Evolutionary conservation across 2,113 vertebrate genomes (phyloP), one percentile per base, ranked within the genome.

Genomic region (Haemorhous mexicanus): DNA sequence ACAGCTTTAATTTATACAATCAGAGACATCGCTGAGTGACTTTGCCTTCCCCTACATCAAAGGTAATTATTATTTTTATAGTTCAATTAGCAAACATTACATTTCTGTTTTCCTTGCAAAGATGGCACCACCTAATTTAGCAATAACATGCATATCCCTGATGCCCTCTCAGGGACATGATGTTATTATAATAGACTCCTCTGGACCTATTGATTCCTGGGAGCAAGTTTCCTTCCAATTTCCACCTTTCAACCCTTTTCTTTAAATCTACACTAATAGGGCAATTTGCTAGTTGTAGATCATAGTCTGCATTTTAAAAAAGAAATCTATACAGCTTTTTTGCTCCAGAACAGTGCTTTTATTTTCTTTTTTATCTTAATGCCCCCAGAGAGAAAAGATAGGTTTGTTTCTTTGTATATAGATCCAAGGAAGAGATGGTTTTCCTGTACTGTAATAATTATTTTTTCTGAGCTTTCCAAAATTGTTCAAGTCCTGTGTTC

Each of bases 61-160:
- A 98, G 79, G 90, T 97, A 97, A 98, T 97, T 98, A 97, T 97
- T 98, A 96, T 96, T 97, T 98, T 98, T 97, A 97, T 96, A 96
- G 96, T 97, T 98, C 96, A 98, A 97, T 98, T 98, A 98, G 84
- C 90, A 97, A 97, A 97, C 76, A 96, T 96, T 97, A 94, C 74
- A 95, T 97, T 97, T 97, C 89, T 96, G 87, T 97, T 97, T 98
- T 95, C 79, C 53, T 97, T 93, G 75, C 69, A 95, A 95, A 96
- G 94, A 96, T 80, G 90, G 77, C 53, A 37, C 89, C 76, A 96
- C 77, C 49, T 72, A 97, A 96, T 97, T 97, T 96, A 96, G 97
- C 91, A 97, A 94, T 89, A 97, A 87, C 68, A 91, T 83, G 91
- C 55, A 92, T 94, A 96, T 94, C 85, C 87, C 58, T 80, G 94